Evolutionary conservation across 2,888 invertebrate species (phyloP).

Genomic region (Thelaira solivaga): DNA sequence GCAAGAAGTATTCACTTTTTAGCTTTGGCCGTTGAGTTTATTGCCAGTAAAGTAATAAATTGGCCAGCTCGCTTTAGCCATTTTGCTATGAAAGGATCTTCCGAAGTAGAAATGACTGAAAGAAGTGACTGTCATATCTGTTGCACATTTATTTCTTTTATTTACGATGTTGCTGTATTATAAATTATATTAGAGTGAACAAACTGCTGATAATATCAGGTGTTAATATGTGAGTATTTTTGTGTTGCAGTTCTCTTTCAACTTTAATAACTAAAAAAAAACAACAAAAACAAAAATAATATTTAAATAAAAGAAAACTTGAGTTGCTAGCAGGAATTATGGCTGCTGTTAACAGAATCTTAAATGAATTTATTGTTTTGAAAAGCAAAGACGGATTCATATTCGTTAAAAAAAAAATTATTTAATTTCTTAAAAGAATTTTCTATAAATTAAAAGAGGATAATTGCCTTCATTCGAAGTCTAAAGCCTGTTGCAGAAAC

Average conservation of each 20-base stretch:
- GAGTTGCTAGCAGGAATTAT: not conserved
- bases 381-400: not conserved
- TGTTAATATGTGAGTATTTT: slow-evolving; percentile 73
- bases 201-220: slow-evolving; percentile 66
- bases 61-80: no score
- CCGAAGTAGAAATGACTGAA: no score
- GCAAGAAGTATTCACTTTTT: no score
- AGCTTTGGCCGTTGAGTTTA: no score
- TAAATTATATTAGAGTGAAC: slow-evolving; percentile 25
- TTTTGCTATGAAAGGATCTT: no score
- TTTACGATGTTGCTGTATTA: slow-evolving; percentile 16
- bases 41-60: no score
- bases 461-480: no score
- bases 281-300: not conserved
- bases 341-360: slow-evolving; percentile 8
- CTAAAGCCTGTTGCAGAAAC: no score
- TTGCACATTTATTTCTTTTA: not conserved
- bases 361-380: not conserved
- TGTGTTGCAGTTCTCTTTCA: slow-evolving; percentile 3
- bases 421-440: no score
- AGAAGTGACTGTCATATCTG: not conserved
- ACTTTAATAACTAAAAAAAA: not conserved
- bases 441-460: no score
- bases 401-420: not conserved
- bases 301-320: no score